Evolutionary conservation across 2,113 vertebrate genomes (phyloP), one percentile per base, ranked within the genome.

Genomic region (Corythoichthys haematopterus): DNA sequence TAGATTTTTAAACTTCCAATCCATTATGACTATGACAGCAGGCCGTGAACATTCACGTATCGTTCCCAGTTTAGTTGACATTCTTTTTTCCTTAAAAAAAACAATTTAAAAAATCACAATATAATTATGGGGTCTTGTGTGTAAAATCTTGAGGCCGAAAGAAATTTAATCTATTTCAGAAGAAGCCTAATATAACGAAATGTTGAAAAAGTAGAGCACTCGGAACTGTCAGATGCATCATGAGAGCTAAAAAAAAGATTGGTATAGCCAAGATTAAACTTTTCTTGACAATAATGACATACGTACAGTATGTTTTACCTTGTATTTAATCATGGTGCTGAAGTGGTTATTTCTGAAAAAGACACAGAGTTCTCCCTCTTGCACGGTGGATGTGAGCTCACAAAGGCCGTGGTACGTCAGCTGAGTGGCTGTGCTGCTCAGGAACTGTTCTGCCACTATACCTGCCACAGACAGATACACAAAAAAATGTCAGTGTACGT

Each of bases 291-390:
- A 51, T 7, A 6, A 16, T 51, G 48, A 6, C 40, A 6, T 11
- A 20, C 9, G 11, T 53, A 20, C 52, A 8, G 50, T 10, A 93
- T 93, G 47, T 13, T 43, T 72, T 74, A 99, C 97, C 96, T 99
- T 96, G 87, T 95, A 94, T 87, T 98, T 99, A 88, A 95, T 98
- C 96, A 99, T 99, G 88, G 97, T 99, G 91, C 97, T 98, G 85
- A 99, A 99, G 92, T 99, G 97, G 92, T 98, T 99, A 88, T 99
- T 99, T 89, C 97, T 95, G 90, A 99, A 99, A 91, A 99, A 99
- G 70, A 99, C 97, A 65, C 97, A 98, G 65, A 99, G 93, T 75
- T 98, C 97, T 88, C 96, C 96, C 85, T 99, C 97, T 89, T 99
- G 95, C 58, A 99, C 95, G 1, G 94, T 93, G 82, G 96, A 95